phyloP scores from a whole-genome alignment of 2,113 vertebrate species.

The Gambusia affinis region DNA sequence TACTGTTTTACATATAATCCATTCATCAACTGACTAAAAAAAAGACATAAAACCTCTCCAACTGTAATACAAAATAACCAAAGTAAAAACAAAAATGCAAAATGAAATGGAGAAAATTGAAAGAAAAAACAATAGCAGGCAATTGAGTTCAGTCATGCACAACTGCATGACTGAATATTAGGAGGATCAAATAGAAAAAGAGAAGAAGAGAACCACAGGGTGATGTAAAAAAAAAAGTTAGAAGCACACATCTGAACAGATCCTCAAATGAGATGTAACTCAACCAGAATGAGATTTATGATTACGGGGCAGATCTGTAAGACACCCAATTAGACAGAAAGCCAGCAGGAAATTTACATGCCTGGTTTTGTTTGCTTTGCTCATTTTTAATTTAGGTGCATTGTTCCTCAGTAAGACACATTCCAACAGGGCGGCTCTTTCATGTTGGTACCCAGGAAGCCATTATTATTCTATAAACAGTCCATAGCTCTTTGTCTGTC shows the following conservation, averaged over 20 bases:
- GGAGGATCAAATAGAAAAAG: neutral
- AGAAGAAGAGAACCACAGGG: neutral
- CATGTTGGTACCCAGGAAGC: neutral
- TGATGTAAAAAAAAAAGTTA: neutral
- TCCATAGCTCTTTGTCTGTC: neutral
- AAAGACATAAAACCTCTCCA: neutral
- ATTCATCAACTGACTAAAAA: neutral
- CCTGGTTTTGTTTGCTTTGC: neutral
- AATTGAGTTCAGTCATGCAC: neutral
- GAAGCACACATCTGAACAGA: neutral
- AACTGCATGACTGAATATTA: neutral
- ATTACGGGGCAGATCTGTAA: neutral
- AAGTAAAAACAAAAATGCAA: neutral
- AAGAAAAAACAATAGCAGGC: neutral
- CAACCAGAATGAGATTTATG: neutral
- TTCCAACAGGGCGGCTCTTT: neutral
- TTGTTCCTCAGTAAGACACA: neutral
- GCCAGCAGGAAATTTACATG: neutral
- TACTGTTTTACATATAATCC: neutral
- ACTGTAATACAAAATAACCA: neutral
- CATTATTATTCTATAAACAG: neutral
- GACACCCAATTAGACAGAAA: neutral
- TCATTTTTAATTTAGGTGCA: neutral
- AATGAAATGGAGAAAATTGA: neutral
- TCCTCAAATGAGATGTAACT: neutral